Conservation (phyloP, 2,797 vertebrate genomes). For the Momotus momota region DNA sequence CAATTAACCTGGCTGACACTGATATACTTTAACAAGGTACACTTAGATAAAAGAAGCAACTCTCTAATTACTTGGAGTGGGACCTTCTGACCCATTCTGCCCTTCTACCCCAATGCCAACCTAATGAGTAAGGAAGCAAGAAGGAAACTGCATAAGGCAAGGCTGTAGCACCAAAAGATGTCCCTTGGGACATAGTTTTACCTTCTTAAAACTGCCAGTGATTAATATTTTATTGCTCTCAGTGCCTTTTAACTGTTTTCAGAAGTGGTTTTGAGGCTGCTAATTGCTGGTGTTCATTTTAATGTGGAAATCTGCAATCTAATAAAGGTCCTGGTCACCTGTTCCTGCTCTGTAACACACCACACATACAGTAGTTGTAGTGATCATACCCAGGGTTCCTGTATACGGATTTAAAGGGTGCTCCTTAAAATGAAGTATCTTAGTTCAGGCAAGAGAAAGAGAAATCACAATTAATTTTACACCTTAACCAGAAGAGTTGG, state of each 20-base stretch:
- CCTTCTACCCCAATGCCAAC: constrained; percentile 81
- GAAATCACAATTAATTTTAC: not conserved
- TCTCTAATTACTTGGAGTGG: constrained; percentile 86
- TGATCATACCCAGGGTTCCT: not conserved
- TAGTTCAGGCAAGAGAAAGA: not conserved
- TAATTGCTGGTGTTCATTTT: constrained; percentile 28
- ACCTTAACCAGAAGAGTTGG: not conserved
- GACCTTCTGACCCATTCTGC: constrained; percentile 84
- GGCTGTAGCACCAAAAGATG: constrained; percentile 55
- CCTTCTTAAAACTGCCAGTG: constrained; percentile 49
- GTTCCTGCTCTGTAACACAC: not conserved
- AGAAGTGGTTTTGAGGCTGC: constrained; percentile 35
- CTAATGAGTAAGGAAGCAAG: constrained; percentile 81
- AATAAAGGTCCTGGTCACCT: not conserved
- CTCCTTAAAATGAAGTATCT: not conserved
- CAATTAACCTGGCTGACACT: constrained; percentile 88
- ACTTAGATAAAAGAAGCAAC: constrained; percentile 85
- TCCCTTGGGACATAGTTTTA: constrained; percentile 49
- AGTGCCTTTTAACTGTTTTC: constrained; percentile 55
- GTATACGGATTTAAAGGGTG: not conserved
- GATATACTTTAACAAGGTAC: constrained; percentile 87
- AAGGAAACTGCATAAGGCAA: constrained; percentile 66
- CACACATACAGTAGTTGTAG: not conserved
- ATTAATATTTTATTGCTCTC: constrained; percentile 68
- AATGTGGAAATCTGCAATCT: not conserved